phyloP scores from a whole-genome alignment of 2,113 vertebrate species.

The Oxyura jamaicensis region DNA sequence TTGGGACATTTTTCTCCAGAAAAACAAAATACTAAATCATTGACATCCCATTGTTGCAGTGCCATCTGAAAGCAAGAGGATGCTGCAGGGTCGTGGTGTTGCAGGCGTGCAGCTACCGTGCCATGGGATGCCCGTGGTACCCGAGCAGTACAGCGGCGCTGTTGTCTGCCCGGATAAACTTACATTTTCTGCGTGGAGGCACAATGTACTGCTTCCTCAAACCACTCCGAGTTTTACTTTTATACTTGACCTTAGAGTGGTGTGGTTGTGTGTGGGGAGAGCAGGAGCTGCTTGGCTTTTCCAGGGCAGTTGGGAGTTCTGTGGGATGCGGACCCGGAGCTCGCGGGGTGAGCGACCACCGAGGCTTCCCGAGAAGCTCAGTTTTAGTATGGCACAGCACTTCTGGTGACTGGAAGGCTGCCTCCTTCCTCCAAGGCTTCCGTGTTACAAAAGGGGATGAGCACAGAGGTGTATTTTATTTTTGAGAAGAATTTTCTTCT shows the following conservation, averaged over 20 bases:
- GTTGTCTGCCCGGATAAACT: neutral
- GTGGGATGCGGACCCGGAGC: neutral
- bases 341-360: rapidly evolving
- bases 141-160: rapidly evolving
- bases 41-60: neutral
- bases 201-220: neutral
- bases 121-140: rapidly evolving
- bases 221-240: rapidly evolving
- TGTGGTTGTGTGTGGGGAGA: rapidly evolving
- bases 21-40: neutral
- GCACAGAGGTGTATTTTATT: neutral
- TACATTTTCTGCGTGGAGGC: neutral
- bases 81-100: rapidly evolving
- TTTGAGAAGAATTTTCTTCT: neutral
- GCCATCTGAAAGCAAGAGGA: neutral
- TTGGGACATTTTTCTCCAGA: neutral
- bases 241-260: rapidly evolving
- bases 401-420: neutral
- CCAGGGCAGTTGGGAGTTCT: too few species aligned
- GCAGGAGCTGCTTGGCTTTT: neutral
- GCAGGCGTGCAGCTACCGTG: too few species aligned
- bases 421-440: neutral
- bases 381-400: rapidly evolving
- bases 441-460: rapidly evolving
- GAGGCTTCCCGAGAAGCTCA: rapidly evolving